phyloP scores from a whole-genome alignment of 2,113 vertebrate genomes.

The Isurus oxyrinchus region DNA sequence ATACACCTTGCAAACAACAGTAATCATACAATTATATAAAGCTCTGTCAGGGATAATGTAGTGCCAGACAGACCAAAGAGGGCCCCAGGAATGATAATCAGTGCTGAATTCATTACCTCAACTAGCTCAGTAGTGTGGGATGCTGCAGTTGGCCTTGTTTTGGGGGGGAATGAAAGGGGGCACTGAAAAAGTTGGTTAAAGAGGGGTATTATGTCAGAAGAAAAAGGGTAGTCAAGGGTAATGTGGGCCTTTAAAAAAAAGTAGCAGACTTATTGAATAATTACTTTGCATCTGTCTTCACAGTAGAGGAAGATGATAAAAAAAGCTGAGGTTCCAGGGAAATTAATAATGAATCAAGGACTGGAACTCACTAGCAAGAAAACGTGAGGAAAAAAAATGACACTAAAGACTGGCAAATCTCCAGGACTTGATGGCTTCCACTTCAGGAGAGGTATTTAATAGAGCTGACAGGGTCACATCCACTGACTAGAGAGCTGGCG shows the following conservation, averaged over 20 bases:
- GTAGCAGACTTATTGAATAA: neutral
- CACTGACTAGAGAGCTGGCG: neutral
- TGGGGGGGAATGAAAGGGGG: neutral
- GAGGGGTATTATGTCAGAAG: neutral
- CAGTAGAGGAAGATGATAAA: neutral
- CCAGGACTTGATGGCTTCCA: neutral
- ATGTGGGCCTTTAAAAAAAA: neutral
- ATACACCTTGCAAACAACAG: neutral
- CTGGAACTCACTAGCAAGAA: neutral
- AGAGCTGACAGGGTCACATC: neutral
- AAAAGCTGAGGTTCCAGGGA: neutral
- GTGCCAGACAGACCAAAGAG: neutral
- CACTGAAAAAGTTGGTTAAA: neutral
- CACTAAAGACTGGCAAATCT: neutral
- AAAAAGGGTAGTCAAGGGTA: neutral
- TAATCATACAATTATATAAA: neutral
- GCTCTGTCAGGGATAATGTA: neutral
- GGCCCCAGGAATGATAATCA: neutral
- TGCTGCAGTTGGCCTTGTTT: neutral
- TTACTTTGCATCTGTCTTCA: neutral
- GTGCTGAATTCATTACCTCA: neutral
- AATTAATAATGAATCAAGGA: neutral
- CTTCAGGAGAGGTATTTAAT: neutral
- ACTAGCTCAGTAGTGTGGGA: neutral
- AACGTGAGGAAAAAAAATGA: neutral